These are phyloP conservation scores for Entosphenus tridentatus DNA, from an alignment of 2,113 vertebrate species.

Conservation along the genomic window DNA sequence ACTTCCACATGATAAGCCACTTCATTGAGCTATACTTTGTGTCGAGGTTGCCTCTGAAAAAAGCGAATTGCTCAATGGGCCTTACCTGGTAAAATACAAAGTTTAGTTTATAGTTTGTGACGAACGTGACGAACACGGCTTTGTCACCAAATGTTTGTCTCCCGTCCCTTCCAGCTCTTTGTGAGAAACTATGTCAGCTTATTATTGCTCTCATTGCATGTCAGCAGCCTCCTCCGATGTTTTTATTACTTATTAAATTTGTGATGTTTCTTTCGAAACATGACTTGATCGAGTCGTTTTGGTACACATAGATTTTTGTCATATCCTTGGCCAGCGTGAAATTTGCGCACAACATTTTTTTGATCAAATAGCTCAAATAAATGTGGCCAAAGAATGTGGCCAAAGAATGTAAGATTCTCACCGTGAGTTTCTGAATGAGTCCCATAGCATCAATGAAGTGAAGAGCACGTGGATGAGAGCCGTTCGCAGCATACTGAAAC, in stretches of 20 bases:
- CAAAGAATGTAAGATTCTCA: not conserved
- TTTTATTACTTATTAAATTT: not conserved
- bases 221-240: not conserved
- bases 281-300: slow-evolving; percentile 1
- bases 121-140: not conserved
- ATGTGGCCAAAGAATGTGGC: too few relatives aligned
- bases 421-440: slow-evolving; percentile 1
- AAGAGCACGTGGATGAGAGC: too few relatives aligned
- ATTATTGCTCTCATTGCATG: slow-evolving; percentile 2
- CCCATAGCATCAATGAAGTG: not conserved
- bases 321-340: not conserved
- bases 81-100: too few relatives aligned
- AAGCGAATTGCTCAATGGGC: too few relatives aligned
- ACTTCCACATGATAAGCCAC: too few relatives aligned
- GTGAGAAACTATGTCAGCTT: not conserved
- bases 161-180: not conserved
- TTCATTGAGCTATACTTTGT: not conserved
- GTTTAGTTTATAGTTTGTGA: not conserved
- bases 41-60: not conserved
- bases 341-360: not conserved
- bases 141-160: slow-evolving; percentile 4
- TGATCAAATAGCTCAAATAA: too few relatives aligned
- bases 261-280: not conserved
- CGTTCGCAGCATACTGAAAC: too few relatives aligned
- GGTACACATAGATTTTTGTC: not conserved